Evolutionary conservation across 2,888 invertebrate genomes (phyloP), one percentile per base, ranked within the genome.

Genomic region (Thereva unica): DNA sequence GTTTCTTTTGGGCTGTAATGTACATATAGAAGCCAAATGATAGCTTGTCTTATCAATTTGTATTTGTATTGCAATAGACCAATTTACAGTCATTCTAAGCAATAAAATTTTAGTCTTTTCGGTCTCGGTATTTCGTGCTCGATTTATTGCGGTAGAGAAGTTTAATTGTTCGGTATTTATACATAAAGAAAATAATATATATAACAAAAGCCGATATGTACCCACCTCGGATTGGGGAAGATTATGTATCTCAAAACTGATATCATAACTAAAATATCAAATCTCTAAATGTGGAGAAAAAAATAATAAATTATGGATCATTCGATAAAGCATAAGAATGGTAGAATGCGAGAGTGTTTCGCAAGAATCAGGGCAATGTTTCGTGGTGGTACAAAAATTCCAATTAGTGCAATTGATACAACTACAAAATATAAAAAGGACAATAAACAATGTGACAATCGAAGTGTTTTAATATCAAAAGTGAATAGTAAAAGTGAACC

Each of bases 401-500:
- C 68, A 5, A 68, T 68, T 23, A 68, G 59, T 45, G 59, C 45
- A 7, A 10, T 7, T 38, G 7, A 47, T 34, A 61, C 23, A 42
- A 42, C 45, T 37, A n/a, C 41, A 53, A 34, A 37, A 35, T 52
- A 41, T n/a, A 10, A 42, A n/a, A 10, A 10, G 37, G 5, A 37
- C 9, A 44, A 4, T 9, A 52, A 23, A 52, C 34, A 6, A 35
- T 8, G 9, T 35, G 8, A 37, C 6, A 53, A 53, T 38, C 9
- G 40, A 53, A 38, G 47, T 9, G 8, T 7, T 37, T 41, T 40
- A 40, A 54, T 61, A 40, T 53, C 59, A 42, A 64, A 35, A 37
- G 47, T 37, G 9, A 53, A 68, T 9, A 68, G 68, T 52, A 65
- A 56, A 61, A 68, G 68, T 56, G 68, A 68, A 44, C 61, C 68